These are phyloP conservation scores for Drosophila willistoni DNA, from an alignment of 1,140 invertebrate genomes.

Conservation along the genomic window DNA sequence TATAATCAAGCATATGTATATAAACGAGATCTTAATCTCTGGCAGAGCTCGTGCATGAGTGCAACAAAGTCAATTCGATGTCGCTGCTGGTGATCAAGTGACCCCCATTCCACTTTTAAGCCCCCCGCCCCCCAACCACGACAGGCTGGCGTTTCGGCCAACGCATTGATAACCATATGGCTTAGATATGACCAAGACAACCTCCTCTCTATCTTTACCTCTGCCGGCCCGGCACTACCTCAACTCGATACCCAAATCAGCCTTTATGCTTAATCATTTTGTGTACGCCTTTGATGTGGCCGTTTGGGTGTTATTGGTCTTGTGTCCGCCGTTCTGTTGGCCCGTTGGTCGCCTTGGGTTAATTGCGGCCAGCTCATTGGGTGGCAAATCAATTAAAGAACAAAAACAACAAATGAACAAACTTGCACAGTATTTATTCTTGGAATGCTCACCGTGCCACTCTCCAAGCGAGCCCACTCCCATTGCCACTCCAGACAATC, in stretches of 20 bases:
- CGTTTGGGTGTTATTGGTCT: slow-evolving; percentile 21
- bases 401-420: slow-evolving; percentile 27
- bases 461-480: not conserved
- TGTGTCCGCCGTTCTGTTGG: slow-evolving; percentile 24
- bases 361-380: slow-evolving; percentile 77
- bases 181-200: slow-evolving; percentile 4
- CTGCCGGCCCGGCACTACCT: not conserved
- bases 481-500: not conserved
- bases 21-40: slow-evolving; percentile 63
- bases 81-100: slow-evolving; percentile 28
- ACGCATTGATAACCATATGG: slow-evolving; percentile 6
- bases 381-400: slow-evolving; percentile 77
- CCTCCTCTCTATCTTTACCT: not conserved
- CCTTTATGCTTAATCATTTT: slow-evolving; percentile 74
- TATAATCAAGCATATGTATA: slow-evolving; percentile 32
- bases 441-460: slow-evolving; percentile 17
- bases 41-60: slow-evolving; percentile 19
- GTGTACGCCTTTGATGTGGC: slow-evolving; percentile 55
- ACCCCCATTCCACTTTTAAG: not conserved
- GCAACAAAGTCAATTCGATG: slow-evolving; percentile 50
- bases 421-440: slow-evolving; percentile 36
- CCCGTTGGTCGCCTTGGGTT: slow-evolving; percentile 57
- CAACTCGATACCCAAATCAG: slow-evolving; percentile 62
- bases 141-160: not conserved
- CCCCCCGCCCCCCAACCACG: too few species aligned